Conservation (phyloP, 2,113 vertebrate species). For the Microtus montanus region DNA sequence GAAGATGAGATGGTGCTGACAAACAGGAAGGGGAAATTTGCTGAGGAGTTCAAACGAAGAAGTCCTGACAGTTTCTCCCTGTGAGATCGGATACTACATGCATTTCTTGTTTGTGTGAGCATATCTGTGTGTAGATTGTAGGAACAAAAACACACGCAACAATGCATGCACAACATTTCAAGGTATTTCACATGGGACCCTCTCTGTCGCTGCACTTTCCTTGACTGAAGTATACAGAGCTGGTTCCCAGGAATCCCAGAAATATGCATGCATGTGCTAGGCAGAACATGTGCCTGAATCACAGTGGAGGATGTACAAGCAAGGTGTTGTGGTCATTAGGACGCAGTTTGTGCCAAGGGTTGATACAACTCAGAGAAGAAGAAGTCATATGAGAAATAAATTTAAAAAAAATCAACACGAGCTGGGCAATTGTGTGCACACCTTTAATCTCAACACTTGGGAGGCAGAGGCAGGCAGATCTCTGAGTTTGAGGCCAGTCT, state of each 20-base stretch:
- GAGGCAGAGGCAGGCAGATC: too few relatives aligned
- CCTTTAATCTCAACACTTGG: too few relatives aligned
- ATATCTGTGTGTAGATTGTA: background rate
- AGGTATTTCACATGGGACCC: background rate
- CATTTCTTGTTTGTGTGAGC: background rate
- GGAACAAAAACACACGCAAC: too few relatives aligned
- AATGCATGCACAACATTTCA: background rate
- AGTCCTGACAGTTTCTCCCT: background rate
- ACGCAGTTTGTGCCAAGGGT: background rate
- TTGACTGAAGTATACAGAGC: background rate
- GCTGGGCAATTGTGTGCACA: too few relatives aligned
- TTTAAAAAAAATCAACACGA: slow-evolving; percentile 23
- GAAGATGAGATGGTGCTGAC: background rate
- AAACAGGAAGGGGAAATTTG: background rate
- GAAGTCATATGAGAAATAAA: slow-evolving; percentile 20
- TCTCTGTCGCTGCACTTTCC: background rate
- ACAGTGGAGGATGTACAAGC: background rate
- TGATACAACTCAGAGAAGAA: slow-evolving; percentile 19
- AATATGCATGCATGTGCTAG: background rate
- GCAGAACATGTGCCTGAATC: background rate
- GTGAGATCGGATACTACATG: background rate
- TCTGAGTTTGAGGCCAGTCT: too few relatives aligned
- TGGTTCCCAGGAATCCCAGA: background rate
- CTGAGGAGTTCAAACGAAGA: slow-evolving; percentile 11
- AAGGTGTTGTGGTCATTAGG: background rate